Conservation (phyloP, 92 coral and sea anemone species). For the Pocillopora grandis region DNA sequence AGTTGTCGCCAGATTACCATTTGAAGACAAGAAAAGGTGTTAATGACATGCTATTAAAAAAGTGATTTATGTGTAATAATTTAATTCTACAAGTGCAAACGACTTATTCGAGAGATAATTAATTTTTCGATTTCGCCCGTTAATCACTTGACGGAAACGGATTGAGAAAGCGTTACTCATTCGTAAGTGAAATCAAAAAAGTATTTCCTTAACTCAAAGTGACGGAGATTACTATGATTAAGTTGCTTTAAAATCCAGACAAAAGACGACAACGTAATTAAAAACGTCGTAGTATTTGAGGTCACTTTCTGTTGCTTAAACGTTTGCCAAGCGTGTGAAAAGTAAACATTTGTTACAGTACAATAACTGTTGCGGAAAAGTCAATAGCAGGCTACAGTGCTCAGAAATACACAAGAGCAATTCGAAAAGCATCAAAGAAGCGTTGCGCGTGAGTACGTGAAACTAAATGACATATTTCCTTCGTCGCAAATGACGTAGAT, state of each 20-base stretch:
- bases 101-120: background rate
- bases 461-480: no score
- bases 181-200: background rate
- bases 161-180: background rate
- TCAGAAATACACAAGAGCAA: no score
- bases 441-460: no score
- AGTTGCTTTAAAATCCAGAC: background rate
- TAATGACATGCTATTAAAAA: background rate
- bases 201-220: background rate
- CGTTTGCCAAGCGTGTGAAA: no score
- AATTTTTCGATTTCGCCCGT: background rate
- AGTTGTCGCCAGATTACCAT: background rate
- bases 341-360: no score
- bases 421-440: no score
- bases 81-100: constrained; percentile 10
- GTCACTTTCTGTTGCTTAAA: no score
- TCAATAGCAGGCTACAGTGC: no score
- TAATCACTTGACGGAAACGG: background rate
- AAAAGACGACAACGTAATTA: background rate
- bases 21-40: background rate
- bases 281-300: no score
- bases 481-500: no score
- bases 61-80: constrained; percentile 9
- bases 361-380: no score
- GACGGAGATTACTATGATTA: background rate